Base-by-base conservation (phyloP, 2,888 invertebrate species). In the Plebejus argus region DNA sequence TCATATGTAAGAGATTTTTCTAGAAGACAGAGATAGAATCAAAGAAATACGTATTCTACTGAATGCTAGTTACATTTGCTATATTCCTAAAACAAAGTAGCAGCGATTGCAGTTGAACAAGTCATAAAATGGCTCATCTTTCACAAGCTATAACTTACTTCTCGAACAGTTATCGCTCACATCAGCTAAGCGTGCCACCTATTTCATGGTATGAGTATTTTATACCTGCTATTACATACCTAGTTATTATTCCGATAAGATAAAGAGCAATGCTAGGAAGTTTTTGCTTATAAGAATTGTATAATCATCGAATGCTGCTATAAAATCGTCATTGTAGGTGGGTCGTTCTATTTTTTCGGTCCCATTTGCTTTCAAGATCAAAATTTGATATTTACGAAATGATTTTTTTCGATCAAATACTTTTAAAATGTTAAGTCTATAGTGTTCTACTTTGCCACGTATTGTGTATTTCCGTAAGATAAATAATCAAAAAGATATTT, bases 191-290 rank as follows among this genome's bases (percentile, higher is more conserved):
- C 23, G 61, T 61, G 61, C 61, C 61, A 61, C 12, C 23, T 12
- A 66, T 66, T 15, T 70, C 7, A 66, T 35, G 28, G 18, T 70
- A 45, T 77, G 79, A 79, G 77, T 82, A 81, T 81, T 61, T 61
- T 61, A 23, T 20, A 61, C 61, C 20, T 23, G 61, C 10, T 61
- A 61, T 61, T 58, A 53, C 53, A 53, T 20, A 53, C 53, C 18
- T 20, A 58, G n/a, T 23, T 23, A 61, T 61, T 61, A 23, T 61
- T 61, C 23, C 12, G 61, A 61, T 61, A 61, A 61, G 61, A 61
- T 61, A 61, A 23, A 61, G 53, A 53, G 61, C n/a, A 58, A 8
- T 58, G 6, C 20, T n/a, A 58, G 58, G 58, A 58, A 58, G 58
- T n/a, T n/a, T n/a, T n/a, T 58, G 58, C 58, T 58, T 61, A 61